Evolutionary conservation across 1,140 invertebrate genomes (phyloP), one percentile per base, ranked within the genome.

Genomic region (Cydia strobilella): DNA sequence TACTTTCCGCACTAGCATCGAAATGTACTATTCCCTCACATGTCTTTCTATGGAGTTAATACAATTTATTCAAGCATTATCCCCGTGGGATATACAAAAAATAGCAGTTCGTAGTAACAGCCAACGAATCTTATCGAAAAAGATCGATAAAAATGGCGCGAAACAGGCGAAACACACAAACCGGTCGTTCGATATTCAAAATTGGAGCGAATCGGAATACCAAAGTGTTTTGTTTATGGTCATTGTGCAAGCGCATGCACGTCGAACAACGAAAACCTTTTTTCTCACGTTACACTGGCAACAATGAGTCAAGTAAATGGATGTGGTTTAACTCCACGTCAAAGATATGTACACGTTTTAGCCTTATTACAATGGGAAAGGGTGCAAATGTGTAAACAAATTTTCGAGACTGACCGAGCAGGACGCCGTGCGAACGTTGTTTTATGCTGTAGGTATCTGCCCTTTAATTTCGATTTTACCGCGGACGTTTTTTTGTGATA

Each of bases 181-280:
- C 65, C 35, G 31, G 65, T 69, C 31, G 63, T 69, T 35, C 65
- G 31, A 69, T 69, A 69, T 69, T 69, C 65, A 69, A 69, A 69
- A 69, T 69, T 69, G 65, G 65, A 69, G 65, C 65, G 65, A 69
- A 69, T 35, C 65, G 65, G 65, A 69, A 69, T 69, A 35, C 65
- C 65, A 39, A n/a, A 69, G 65, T 31, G 27, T 39, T 69, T 69
- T 31, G 27, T 69, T 69, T 69, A 69, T 69, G 31, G 65, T 31
- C 31, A 69, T 69, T 69, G 65, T 69, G 27, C 65, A 69, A 23
- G 31, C 65, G 65, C 31, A 69, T 69, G 18, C 18, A 20, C 15
- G 65, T 31, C 65, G 31, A 18, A 65, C 25, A 65, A 65, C 63
- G 13, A 18, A 69, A 69, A 69, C 65, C 63, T 69, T 69, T 59